Percentiles rank a stretch among this genome's conserved stretches.
These are phyloP conservation scores for Corydoras maculifer DNA, from an alignment of 2,113 vertebrate species.

Conservation along the genomic window DNA sequence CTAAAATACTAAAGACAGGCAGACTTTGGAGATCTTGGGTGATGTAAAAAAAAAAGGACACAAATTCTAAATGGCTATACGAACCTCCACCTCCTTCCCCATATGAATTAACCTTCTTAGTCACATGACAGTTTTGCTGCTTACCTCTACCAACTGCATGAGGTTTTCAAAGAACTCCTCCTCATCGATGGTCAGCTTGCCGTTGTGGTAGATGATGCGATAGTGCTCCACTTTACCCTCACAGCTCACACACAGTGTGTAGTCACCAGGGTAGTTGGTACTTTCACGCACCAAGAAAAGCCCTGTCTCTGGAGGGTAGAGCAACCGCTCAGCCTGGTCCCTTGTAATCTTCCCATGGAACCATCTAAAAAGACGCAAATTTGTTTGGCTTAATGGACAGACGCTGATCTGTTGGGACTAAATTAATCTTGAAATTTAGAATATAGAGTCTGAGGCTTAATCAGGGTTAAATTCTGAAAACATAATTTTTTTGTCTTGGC, in stretches of 20 bases:
- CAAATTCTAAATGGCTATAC: no score
- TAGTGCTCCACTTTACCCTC: constrained; percentile 55
- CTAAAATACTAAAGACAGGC: no score
- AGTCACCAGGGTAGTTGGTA: constrained; percentile 96
- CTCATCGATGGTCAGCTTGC: constrained; percentile 91
- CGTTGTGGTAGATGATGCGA: constrained; percentile 84
- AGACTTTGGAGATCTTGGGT: no score
- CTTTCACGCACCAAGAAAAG: constrained; percentile 93
- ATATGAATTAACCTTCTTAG: no score
- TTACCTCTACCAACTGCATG: constrained; percentile 83
- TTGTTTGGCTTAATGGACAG: no score
- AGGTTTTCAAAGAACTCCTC: constrained; percentile 92
- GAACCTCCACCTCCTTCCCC: no score
- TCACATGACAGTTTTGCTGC: neutral
- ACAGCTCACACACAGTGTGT: constrained; percentile 95
- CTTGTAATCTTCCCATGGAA: constrained; percentile 96
- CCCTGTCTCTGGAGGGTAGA: constrained; percentile 82
- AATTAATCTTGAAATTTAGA: no score
- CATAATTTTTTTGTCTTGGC: constrained; percentile 53
- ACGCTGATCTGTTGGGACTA: no score
- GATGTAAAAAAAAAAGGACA: no score
- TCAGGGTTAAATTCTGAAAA: no score
- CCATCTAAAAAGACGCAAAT: constrained; percentile 67
- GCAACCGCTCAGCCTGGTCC: constrained; percentile 80
- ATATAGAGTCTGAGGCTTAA: no score